phyloP scores from a whole-genome alignment of 1,140 invertebrate genomes.

The Oscheius sp. region DNA sequence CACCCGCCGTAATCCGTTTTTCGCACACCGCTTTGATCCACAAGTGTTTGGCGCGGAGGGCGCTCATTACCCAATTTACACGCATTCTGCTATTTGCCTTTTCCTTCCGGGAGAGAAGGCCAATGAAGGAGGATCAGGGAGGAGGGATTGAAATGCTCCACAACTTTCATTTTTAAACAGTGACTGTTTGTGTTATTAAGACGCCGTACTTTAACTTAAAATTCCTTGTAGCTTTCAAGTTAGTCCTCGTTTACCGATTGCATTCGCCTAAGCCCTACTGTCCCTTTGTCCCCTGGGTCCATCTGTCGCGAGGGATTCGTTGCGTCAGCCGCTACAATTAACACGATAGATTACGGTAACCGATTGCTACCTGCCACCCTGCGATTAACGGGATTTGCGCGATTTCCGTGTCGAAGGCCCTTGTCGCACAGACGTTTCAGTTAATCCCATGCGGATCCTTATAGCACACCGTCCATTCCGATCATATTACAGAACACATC shows the following conservation, averaged over 20 bases:
- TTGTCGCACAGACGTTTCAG: too few relatives aligned
- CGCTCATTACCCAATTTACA: constrained; percentile 3
- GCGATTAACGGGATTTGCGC: not conserved
- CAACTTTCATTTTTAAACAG: not conserved
- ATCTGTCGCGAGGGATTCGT: not conserved
- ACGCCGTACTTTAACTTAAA: not conserved
- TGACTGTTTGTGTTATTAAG: not conserved
- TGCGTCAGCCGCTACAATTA: constrained; percentile 3
- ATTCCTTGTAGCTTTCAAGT: too few relatives aligned
- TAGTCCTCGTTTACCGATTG: not conserved
- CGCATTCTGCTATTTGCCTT: not conserved
- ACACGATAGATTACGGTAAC: not conserved
- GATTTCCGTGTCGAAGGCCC: too few relatives aligned
- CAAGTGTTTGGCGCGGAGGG: not conserved
- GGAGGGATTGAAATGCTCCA: not conserved
- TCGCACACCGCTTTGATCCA: constrained; percentile 2
- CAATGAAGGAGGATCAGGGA: not conserved
- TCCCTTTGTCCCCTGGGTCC: not conserved
- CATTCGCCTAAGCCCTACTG: not conserved
- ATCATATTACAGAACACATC: too few relatives aligned
- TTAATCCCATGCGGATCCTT: too few relatives aligned
- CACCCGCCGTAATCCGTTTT: constrained; percentile 2
- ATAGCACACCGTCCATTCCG: too few relatives aligned
- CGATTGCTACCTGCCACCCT: not conserved
- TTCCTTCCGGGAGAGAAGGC: too few relatives aligned